Percentiles rank a stretch among this genome's conserved stretches.
Evolutionary conservation across 2,797 vertebrate genomes (phyloP).

Genomic region (Pygocentrus nattereri): DNA sequence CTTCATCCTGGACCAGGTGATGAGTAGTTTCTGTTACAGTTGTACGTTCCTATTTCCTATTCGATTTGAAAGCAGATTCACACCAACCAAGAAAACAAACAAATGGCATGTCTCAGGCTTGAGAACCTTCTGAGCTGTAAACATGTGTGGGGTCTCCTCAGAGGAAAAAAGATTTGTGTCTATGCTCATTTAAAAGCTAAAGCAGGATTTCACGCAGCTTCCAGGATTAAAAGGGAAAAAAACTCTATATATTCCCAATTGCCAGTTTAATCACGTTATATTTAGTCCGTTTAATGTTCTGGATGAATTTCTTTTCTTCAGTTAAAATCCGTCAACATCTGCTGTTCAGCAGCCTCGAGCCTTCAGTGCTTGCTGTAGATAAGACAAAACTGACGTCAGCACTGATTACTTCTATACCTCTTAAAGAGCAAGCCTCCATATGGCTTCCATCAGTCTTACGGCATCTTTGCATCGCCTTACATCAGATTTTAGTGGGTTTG

Average conservation of each 20-base stretch:
- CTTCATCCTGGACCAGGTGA: slow-evolving; percentile 93
- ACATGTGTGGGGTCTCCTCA: not conserved
- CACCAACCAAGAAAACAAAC: not conserved
- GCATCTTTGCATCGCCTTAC: not conserved
- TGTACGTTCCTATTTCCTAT: not conserved
- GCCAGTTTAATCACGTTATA: not conserved
- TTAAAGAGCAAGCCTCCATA: not conserved
- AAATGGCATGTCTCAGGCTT: not conserved
- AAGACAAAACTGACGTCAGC: not conserved
- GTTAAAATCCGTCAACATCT: not conserved
- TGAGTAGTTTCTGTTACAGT: not conserved
- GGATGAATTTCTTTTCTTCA: not conserved
- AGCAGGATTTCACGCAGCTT: not conserved
- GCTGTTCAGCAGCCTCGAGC: not conserved
- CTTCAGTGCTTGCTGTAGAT: not conserved
- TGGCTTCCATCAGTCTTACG: not conserved
- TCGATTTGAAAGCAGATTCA: not conserved
- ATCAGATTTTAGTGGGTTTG: not conserved
- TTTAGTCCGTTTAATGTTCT: not conserved
- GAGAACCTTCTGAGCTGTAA: not conserved
- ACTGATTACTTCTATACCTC: not conserved
- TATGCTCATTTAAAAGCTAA: not conserved
- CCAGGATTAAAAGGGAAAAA: not conserved
- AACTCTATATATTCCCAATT: not conserved
- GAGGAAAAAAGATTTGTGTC: not conserved